Base-by-base conservation (phyloP, 2,888 invertebrate genomes). In the Standfussiana lucernea region DNA sequence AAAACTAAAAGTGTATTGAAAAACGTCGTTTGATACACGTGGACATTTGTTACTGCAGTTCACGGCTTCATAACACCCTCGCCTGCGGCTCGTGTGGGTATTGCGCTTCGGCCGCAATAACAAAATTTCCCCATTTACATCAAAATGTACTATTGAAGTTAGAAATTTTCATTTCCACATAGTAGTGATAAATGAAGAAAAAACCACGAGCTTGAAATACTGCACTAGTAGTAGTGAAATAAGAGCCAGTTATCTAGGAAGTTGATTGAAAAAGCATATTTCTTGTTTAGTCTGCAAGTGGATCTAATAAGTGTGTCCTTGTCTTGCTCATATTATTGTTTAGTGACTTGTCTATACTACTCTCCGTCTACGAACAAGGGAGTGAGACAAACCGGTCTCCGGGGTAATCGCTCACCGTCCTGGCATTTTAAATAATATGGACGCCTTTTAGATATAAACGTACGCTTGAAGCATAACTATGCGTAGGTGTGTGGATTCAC, bases 371-470 rank as follows among this genome's bases (percentile, higher is more conserved):
- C 40, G n/a, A 24, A 40, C n/a, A 64, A 80, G 53, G 74, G 73
- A 47, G 56, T 35, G 64, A 56, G 15, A n/a, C 40, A 65, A 80
- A 80, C 80, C 80, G 80, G 80, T 80, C 64, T 21, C n/a, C 47
- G 47, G 70, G 67, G 53, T 77, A 65, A 82, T 65, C 50, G 82
- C 56, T 56, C 64, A 59, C 64, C 81, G 70, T 47, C 56, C 64
- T 56, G 4, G 35, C 45, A 59, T 80, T 78, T 74, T 65, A 56
- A 74, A 74, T 35, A 71, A 62, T 40, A 64, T 28, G 64, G 53
- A 47, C n/a, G 32, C 24, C 64, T 74, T 74, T 15, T n/a, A n/a
- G n/a, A 40, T 64, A n/a, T 40, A 15, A 18, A 64, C 4, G 64
- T 64, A 40, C 64, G 40, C 40, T 64, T 64, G n/a, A 40, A 64